These are phyloP conservation scores for Procambarus virginalis DNA, from an alignment of 1,140 invertebrate genomes.

Conservation along the genomic window DNA sequence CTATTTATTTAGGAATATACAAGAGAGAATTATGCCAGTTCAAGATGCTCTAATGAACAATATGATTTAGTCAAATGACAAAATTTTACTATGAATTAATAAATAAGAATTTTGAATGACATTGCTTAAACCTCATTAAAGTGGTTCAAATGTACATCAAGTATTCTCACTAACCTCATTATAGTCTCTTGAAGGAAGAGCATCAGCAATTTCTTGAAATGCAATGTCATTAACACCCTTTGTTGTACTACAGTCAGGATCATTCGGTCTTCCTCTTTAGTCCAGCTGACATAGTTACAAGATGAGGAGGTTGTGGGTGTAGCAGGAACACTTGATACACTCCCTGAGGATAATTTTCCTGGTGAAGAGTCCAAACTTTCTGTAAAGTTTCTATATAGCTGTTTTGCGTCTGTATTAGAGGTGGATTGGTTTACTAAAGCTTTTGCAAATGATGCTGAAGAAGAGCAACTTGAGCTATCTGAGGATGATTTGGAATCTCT, in stretches of 20 bases:
- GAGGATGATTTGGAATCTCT: not conserved
- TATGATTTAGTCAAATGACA: no score
- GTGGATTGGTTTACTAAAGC: not conserved
- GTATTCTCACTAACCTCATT: constrained; percentile 1
- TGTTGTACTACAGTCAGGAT: constrained; percentile 7
- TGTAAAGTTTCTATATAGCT: not conserved
- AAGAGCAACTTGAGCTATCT: not conserved
- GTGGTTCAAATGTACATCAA: not conserved
- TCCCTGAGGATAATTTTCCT: not conserved
- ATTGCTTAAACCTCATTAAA: no score
- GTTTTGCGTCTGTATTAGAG: not conserved
- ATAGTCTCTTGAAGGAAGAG: constrained; percentile 5
- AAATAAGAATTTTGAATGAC: no score
- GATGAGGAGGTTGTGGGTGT: not conserved
- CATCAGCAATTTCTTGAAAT: constrained; percentile 14
- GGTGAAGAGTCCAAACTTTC: not conserved
- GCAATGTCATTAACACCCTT: not conserved
- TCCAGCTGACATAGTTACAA: not conserved
- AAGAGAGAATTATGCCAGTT: no score
- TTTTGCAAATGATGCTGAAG: not conserved
- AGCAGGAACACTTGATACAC: not conserved
- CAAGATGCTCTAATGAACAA: no score
- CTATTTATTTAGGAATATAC: no score
- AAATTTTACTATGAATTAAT: no score
- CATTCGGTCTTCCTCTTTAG: constrained; percentile 18